Base-by-base conservation (phyloP, 2,113 vertebrate species). In the Arvicanthis niloticus region DNA sequence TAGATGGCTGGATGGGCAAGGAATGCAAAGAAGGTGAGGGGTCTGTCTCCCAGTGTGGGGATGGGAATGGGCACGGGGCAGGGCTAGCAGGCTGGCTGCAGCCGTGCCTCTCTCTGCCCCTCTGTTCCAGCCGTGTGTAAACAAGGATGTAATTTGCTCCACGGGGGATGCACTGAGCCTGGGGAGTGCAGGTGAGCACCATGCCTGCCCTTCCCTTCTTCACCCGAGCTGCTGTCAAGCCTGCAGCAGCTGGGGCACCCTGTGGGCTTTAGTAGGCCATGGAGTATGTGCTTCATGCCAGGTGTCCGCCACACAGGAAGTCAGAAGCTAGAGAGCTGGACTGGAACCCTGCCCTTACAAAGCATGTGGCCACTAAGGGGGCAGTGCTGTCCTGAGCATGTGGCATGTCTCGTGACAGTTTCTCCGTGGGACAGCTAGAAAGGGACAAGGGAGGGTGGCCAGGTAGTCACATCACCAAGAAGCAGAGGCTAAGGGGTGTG, bases 161-260 rank as follows among this genome's bases (percentile, higher is more conserved):
- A 99, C 5, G 99, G 99, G 58, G 98, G 96, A 7, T 99, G 99
- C 92, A 93, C 86, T 0, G 91, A 95, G 88, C 99, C 99, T 0
- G 99, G 99, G 91, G 99, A 99, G 89, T 99, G 99, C 99, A 99
- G 97, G 99, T 99, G 98, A 99, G 99, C 98, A 3, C 65, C 56
- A 7, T 42, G 24, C 60, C 31, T 1, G 89, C 40, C 68, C 6
- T 13, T 7, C 40, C 68, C 11, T 13, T 3, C 22, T 2, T 0
- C 24, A 58, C 68, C 42, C 7, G 0, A 0, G 1, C 9, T 4
- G 34, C 40, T 29, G 0, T 29, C 48, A 26, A 56, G 92, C 84
- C 29, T 0, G 26, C 40, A 19, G 70, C 16, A 22, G 51, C 15
- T 1, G 37, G 70, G 0, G 17, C 5, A 8, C 58, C 26, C 45